Evolutionary conservation across 1,140 invertebrate genomes (phyloP).

Genomic region (Drosophila tsacasi): DNA sequence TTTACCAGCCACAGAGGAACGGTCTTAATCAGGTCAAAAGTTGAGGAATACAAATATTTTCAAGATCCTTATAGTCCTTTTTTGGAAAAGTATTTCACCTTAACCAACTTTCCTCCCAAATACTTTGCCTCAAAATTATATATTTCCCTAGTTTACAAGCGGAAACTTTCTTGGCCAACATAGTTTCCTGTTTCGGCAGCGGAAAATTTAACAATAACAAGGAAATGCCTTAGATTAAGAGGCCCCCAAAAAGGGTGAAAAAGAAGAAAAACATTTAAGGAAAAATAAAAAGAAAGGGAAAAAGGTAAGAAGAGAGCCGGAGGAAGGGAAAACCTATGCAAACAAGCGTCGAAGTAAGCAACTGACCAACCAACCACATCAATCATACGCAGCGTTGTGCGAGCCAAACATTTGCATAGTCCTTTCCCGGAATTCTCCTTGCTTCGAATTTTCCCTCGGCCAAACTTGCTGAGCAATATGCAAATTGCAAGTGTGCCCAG

Average conservation of each 20-base stretch:
- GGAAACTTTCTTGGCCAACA: slow-evolving; percentile 38
- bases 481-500: slow-evolving; percentile 62
- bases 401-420: slow-evolving; percentile 76
- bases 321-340: slow-evolving; percentile 11
- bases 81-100: background rate
- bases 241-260: background rate
- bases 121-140: slow-evolving; percentile 26
- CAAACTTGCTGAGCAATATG: slow-evolving; percentile 60
- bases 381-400: slow-evolving; percentile 75
- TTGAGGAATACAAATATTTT: background rate
- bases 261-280: slow-evolving; percentile 1
- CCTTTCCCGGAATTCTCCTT: slow-evolving; percentile 39
- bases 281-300: background rate
- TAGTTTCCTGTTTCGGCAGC: slow-evolving; percentile 35
- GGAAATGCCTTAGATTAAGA: slow-evolving; percentile 32
- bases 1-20: background rate
- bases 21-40: background rate
- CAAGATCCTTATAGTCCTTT: background rate
- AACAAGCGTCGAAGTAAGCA: slow-evolving; percentile 37
- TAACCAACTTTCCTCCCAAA: background rate
- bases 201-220: slow-evolving; percentile 21
- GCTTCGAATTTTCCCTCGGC: background rate
- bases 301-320: background rate
- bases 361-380: slow-evolving; percentile 68
- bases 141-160: slow-evolving; percentile 23